Base-by-base conservation (phyloP, 2,113 vertebrate species). In the Stegastes partitus region DNA sequence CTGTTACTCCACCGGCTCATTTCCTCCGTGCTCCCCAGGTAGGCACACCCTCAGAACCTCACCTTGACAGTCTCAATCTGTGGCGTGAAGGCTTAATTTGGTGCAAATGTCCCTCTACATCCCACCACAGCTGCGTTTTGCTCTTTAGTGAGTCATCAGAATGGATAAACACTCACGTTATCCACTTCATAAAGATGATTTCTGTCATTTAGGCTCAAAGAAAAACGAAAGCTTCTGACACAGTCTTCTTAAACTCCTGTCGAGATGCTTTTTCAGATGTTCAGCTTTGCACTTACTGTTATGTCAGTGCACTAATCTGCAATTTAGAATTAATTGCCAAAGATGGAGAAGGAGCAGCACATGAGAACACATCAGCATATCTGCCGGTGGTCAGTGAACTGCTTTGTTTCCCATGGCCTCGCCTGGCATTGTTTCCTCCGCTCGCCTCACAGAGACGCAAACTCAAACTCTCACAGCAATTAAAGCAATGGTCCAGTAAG, bases 401-500 rank as follows among this genome's bases (percentile, higher is more conserved):
- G 55, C 59, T 57, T 47, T 31, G 25, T 79, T 86, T 90, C 86
- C 81, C 83, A 79, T 77, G 81, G 79, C 63, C 66, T 61, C 25
- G n/a, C 31, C 19, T 34, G 63, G 62, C 54, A 21, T 63, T 63
- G 61, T 78, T 85, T 77, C 71, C 75, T 78, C 55, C 6, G 6
- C 39, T 79, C 63, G 61, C 83, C 68, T 74, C 37, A 21, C 57
- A 34, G 78, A 83, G 70, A 81, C 14, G 10, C 74, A 79, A 85
- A 71, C 77, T 77, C 73, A 66, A 59, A 68, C 82, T 79, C 72
- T 84, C 68, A 56, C 37, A 77, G 88, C 78, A 91, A 91, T 89
- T 91, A 90, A 90, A 76, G 82, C 78, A 75, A 83, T 31, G 85
- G 68, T 81, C 76, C 87, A 88, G 84, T 79, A 56, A 82, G 75